Percentiles rank a stretch among this genome's conserved stretches.
Conservation (phyloP, 2,113 vertebrate species). For the Pygoscelis adeliae region DNA sequence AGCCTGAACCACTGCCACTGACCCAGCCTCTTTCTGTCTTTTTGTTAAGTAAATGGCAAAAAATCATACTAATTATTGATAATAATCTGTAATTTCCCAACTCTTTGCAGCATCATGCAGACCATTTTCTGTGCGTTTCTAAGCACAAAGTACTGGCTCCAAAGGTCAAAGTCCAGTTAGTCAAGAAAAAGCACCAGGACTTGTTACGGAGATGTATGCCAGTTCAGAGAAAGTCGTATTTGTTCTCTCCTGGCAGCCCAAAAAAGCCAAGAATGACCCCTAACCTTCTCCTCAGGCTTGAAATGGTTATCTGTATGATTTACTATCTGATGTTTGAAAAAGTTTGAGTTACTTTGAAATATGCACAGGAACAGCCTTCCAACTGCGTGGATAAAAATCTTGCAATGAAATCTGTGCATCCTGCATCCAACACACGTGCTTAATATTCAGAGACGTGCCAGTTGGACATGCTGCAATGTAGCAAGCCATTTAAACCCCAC, state of each 20-base stretch:
- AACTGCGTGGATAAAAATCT: background rate
- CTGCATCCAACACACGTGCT: background rate
- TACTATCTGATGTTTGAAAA: background rate
- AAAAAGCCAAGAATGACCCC: background rate
- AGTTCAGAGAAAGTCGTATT: background rate
- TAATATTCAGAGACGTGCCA: background rate
- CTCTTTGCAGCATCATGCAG: background rate
- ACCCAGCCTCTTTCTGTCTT: slow-evolving; percentile 27
- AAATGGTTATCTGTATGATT: background rate
- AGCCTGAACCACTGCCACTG: slow-evolving; percentile 46
- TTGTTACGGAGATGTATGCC: background rate
- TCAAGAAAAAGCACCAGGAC: background rate
- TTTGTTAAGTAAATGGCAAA: slow-evolving; percentile 53
- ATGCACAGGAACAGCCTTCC: background rate
- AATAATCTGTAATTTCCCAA: slow-evolving; percentile 58
- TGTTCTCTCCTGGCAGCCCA: background rate
- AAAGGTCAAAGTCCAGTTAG: slow-evolving; percentile 1
- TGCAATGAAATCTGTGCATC: background rate
- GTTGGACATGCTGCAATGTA: background rate
- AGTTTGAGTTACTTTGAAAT: background rate
- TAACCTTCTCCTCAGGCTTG: background rate
- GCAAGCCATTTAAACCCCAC: background rate
- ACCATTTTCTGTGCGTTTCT: background rate
- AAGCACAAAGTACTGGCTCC: background rate
- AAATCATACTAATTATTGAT: slow-evolving; percentile 55